A percentile compares a stretch with the other conserved stretches of the same genome.
Conservation (phyloP, 2,113 vertebrate genomes). For the Tragelaphus strepsiceros region DNA sequence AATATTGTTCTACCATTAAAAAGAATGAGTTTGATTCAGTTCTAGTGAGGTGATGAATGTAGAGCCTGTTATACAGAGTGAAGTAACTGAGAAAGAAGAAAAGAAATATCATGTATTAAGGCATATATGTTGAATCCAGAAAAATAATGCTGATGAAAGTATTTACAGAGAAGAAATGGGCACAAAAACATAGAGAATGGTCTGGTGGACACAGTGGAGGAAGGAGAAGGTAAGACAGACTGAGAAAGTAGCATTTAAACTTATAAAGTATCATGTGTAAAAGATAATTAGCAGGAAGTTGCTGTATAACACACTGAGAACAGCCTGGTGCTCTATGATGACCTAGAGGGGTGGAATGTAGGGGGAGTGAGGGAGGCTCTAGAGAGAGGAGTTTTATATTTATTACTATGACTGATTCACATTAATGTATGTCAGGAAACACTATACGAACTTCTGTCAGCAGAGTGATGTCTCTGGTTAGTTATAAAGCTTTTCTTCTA, state of each 20-base stretch:
- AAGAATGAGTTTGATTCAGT: neutral
- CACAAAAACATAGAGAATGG: neutral
- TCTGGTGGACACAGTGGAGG: neutral
- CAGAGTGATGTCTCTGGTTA: neutral
- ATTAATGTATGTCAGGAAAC: neutral
- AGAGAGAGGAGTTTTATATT: neutral
- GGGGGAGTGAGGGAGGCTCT: neutral
- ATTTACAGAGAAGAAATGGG: neutral
- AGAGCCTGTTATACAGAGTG: neutral
- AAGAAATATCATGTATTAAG: neutral
- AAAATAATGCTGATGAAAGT: neutral
- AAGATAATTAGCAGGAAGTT: neutral
- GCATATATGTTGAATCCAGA: neutral
- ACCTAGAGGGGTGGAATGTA: neutral
- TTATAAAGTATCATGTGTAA: neutral
- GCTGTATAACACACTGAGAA: neutral
- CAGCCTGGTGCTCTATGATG: neutral
- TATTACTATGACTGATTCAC: neutral
- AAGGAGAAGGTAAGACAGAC: neutral
- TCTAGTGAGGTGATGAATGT: neutral
- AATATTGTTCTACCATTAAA: neutral
- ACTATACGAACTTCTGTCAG: neutral
- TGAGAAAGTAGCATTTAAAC: neutral
- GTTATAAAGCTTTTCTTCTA: neutral
- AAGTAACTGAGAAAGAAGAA: neutral